Evolutionary conservation across 2,888 invertebrate species (phyloP), one percentile per base, ranked within the genome.

Genomic region (Chymomyza procnemis): DNA sequence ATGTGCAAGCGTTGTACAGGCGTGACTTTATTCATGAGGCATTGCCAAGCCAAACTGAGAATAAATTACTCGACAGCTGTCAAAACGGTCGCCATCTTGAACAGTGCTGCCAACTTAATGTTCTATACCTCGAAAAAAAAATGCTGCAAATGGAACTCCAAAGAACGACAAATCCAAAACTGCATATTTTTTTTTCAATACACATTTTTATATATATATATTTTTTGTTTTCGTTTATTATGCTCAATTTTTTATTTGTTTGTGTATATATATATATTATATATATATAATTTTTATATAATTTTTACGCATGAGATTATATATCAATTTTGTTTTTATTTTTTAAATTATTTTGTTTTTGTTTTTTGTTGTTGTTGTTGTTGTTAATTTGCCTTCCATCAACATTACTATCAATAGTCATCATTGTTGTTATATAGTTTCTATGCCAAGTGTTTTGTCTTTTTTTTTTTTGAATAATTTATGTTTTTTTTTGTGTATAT

Each of bases 261-360:
- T 52, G 4, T 46, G n/a, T 41, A 30, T 57, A 48, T 63, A 19
- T 48, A 56, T 63, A 56, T 67, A 67, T 62, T n/a, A 60, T 65
- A 64, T 64, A 63, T 59, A 48, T n/a, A n/a, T n/a, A n/a, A n/a
- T 67, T 54, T 54, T 12, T 55, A 59, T 61, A 19, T 48, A 26
- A 79, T 74, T 76, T 70, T 76, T 81, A 85, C 75, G 83, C 81
- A 85, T 85, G 85, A 71, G 81, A 85, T 85, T 85, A 81, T 75
- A 78, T 83, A 76, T 76, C 65, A 57, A 60, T 70, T 70, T 61
- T 47, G 58, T 67, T 65, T 56, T 70, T 65, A 58, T 64, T 63
- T 58, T 55, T 18, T 26, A 22, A 47, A 67, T 30, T 48, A 19
- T 56, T 69, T 69, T 60, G n/a, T n/a, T n/a, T n/a, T n/a, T n/a